These are phyloP conservation scores for Potamilus streckersoni DNA, from an alignment of 1,140 invertebrate genomes.

Conservation along the genomic window DNA sequence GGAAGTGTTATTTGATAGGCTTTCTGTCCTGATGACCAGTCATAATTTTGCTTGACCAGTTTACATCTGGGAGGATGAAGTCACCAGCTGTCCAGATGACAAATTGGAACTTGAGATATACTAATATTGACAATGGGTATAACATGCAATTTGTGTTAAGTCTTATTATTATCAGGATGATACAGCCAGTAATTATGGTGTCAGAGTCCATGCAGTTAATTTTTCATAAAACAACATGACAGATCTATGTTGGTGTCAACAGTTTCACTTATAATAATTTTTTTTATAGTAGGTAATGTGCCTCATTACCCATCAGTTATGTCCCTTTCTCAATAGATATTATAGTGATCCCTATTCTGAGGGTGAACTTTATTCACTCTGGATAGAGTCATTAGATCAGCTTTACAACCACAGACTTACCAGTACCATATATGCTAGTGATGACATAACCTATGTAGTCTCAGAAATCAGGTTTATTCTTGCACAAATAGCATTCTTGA, in stretches of 20 bases:
- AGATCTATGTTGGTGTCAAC: conserved; percentile 3
- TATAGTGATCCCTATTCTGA: not conserved
- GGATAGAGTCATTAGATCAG: conserved; percentile 2
- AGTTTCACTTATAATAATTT: not conserved
- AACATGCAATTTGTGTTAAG: not conserved
- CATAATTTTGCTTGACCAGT: conserved; percentile 4
- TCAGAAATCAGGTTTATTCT: conserved; percentile 8
- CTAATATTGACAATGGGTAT: not conserved
- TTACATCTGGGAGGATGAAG: conserved; percentile 13
- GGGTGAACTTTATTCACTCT: not conserved
- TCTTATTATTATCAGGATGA: conserved; percentile 2
- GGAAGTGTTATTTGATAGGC: conserved; percentile 1
- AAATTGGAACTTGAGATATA: conserved; percentile 2
- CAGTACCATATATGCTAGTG: not conserved
- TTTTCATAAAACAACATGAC: conserved; percentile 6
- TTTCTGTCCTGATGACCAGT: conserved; percentile 9
- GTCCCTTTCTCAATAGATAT: conserved; percentile 4
- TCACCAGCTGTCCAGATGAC: conserved; percentile 16
- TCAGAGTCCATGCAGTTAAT: conserved; percentile 8
- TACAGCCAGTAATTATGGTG: conserved; percentile 4
- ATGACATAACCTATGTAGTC: conserved; percentile 2
- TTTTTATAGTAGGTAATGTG: conserved; percentile 3
- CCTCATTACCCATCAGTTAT: conserved; percentile 8
- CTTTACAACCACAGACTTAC: conserved; percentile 11
- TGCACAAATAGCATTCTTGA: conserved; percentile 1